Conservation (phyloP, 1,140 invertebrate species). For the Vanessa tameamea region DNA sequence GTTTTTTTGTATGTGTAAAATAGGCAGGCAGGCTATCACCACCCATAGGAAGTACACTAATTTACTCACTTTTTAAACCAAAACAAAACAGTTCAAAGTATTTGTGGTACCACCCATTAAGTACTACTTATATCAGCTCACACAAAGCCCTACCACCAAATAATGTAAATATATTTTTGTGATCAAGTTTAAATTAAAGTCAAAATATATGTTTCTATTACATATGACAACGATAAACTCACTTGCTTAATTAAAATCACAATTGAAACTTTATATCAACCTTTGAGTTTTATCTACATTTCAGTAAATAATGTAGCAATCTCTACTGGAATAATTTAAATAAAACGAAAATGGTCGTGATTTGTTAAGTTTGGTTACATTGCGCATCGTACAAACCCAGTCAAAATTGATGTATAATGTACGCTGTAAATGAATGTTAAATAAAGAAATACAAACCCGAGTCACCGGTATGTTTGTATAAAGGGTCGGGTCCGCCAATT, state of each 20-base stretch:
- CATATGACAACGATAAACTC: too few species aligned
- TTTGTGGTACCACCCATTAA: too few species aligned
- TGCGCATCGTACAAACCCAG: conserved; percentile 10
- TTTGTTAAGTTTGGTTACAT: conserved; percentile 3
- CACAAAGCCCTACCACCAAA: too few species aligned
- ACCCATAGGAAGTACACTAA: too few species aligned
- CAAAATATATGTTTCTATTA: too few species aligned
- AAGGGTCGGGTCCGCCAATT: conserved; percentile 36
- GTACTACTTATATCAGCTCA: too few species aligned
- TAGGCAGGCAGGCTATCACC: too few species aligned
- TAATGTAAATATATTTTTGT: too few species aligned
- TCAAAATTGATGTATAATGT: conserved; percentile 4
- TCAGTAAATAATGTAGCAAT: neutral
- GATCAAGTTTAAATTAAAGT: too few species aligned
- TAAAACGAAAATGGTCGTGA: neutral
- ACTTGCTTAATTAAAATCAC: neutral
- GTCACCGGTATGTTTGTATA: conserved; percentile 24
- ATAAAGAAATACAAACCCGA: conserved; percentile 16
- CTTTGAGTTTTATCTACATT: neutral
- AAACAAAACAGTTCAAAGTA: too few species aligned
- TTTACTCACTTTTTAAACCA: too few species aligned
- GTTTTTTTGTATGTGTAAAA: too few species aligned
- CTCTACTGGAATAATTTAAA: neutral
- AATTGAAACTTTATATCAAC: neutral
- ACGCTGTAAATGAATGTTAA: conserved; percentile 18